These are phyloP conservation scores for Ypsolopha sequella DNA, from an alignment of 2,888 invertebrate genomes.

Conservation along the genomic window DNA sequence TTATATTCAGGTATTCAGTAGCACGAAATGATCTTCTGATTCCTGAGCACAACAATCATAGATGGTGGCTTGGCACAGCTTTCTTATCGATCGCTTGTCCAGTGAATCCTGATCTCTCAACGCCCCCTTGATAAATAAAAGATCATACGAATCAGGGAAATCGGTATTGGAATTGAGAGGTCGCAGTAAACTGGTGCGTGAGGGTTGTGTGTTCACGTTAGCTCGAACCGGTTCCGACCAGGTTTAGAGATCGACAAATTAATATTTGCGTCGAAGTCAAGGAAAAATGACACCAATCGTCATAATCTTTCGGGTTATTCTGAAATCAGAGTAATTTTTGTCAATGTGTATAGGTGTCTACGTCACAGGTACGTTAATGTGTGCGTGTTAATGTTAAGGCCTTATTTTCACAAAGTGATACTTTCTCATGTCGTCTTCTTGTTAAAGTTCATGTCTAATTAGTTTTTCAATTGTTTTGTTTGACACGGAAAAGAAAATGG, in stretches of 20 bases:
- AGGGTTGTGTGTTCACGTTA: not conserved
- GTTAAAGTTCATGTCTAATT: not conserved
- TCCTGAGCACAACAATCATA: constrained; percentile 1
- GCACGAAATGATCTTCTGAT: not conserved
- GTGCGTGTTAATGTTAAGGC: not conserved
- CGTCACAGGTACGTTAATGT: not conserved
- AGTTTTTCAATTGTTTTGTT: not conserved
- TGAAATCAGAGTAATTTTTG: no score
- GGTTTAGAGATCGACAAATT: not conserved
- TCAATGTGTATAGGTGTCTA: no score
- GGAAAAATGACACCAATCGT: no score
- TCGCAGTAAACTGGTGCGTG: not conserved
- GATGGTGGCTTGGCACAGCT: not conserved
- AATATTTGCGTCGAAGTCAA: no score
- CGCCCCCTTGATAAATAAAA: not conserved
- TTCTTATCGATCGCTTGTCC: not conserved
- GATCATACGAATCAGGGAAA: not conserved
- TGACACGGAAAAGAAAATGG: not conserved
- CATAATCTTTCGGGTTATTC: no score
- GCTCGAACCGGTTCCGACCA: not conserved
- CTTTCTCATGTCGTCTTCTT: not conserved
- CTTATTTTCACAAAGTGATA: not conserved
- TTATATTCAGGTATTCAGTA: not conserved
- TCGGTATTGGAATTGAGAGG: not conserved
- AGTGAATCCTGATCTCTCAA: not conserved